phyloP scores from a whole-genome alignment of 2,888 invertebrate genomes.

The Patella pellucida region DNA sequence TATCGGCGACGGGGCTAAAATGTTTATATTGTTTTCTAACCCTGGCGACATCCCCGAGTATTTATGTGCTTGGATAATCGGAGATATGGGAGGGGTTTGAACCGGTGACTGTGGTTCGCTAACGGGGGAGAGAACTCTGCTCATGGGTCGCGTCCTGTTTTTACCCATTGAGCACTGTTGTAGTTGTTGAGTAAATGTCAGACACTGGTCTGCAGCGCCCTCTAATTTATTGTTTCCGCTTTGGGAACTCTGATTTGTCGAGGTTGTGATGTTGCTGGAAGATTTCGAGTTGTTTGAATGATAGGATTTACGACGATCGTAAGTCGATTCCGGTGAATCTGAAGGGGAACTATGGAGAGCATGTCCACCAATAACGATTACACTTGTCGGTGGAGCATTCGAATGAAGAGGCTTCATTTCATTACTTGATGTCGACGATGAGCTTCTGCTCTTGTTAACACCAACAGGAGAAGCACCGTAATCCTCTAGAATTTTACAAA shows the following conservation, averaged over 20 bases:
- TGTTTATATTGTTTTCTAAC: slow-evolving; percentile 46
- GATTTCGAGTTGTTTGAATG: slow-evolving; percentile 76
- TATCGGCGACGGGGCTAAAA: slow-evolving; percentile 45
- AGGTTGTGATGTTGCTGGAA: slow-evolving; percentile 79
- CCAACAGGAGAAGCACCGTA: slow-evolving; percentile 75
- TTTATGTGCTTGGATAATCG: slow-evolving; percentile 70
- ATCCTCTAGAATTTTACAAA: slow-evolving; percentile 75
- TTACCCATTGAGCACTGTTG: slow-evolving; percentile 82
- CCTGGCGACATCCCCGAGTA: slow-evolving; percentile 32
- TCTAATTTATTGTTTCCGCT: slow-evolving; percentile 35
- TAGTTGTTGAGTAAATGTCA: slow-evolving; percentile 93
- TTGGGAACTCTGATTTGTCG: slow-evolving; percentile 72
- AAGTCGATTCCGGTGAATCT: slow-evolving; percentile 71
- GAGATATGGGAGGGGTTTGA: slow-evolving; percentile 86
- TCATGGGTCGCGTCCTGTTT: slow-evolving; percentile 78
- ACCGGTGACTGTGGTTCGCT: slow-evolving; percentile 82
- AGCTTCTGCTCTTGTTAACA: slow-evolving; percentile 55
- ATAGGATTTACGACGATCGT: slow-evolving; percentile 71
- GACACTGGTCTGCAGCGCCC: slow-evolving; percentile 47
- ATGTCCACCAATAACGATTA: background rate
- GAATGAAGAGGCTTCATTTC: slow-evolving; percentile 44
- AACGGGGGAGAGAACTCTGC: slow-evolving; percentile 75
- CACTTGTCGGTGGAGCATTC: slow-evolving; percentile 10
- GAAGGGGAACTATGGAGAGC: slow-evolving; percentile 54
- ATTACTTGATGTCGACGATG: slow-evolving; percentile 58